Base-by-base conservation (phyloP, 2,113 vertebrate species). In the Alces alces region DNA sequence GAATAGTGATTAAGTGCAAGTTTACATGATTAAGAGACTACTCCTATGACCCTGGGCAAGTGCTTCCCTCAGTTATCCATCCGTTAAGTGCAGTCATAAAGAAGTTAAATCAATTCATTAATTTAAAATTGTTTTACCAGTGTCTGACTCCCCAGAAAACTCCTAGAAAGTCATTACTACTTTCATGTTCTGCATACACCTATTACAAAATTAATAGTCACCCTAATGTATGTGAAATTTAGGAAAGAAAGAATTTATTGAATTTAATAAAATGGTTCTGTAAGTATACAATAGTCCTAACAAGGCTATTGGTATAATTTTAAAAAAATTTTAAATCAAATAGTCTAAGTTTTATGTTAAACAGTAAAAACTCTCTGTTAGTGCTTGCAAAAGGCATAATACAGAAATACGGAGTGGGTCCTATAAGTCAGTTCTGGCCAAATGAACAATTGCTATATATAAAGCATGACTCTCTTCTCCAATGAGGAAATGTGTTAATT, bases 301-400 rank as follows among this genome's bases (percentile, higher is more conserved):
- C 84, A 50, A 93, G 45, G 28, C 39, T 87, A 61, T 89, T 92
- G 73, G 58, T 80, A 84, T 92, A 93, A 57, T 47, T 47, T 12
- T 1, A 12, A 47, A 12, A 47, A 47, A 19, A 80, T 89, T 95
- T 93, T 86, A 93, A 95, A 33, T 14, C 52, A 97, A 89, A 92
- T 84, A 96, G 36, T 96, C 73, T 28, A 87, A 90, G 61, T 90
- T 94, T 91, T 86, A 95, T 55, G 91, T 95, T 96, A 94, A 97
- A 94, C 57, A 66, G 57, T 97, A 85, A 98, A 96, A 97, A 76
- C 8, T 61, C 36, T 86, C 45, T 15, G 3, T 92, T 47, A 80
- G 11, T 61, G 30, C 30, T 64, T 92, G 7, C 4, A 89, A 94
- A 95, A 80, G 36, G 88, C 79, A 84, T 58, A 90, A 60, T 30